phyloP scores from a whole-genome alignment of 2,888 invertebrate genomes.

The Lepidonotus clava region DNA sequence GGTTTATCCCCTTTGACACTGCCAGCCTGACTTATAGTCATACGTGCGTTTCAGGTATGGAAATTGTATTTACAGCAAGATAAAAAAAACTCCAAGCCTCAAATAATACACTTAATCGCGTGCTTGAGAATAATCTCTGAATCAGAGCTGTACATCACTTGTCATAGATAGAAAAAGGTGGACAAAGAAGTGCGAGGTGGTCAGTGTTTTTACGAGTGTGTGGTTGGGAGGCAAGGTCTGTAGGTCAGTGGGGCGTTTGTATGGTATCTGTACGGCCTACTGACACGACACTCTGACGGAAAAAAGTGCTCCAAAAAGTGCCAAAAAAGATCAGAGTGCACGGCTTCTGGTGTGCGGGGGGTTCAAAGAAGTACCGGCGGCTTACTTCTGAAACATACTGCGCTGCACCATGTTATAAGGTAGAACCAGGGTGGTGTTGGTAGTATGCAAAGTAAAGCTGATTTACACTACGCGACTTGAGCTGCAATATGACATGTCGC shows the following conservation, averaged over 20 bases:
- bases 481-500: too few species aligned
- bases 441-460: neutral
- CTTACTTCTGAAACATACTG: neutral
- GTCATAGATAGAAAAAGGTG: neutral
- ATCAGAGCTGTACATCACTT: neutral
- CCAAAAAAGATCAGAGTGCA: neutral
- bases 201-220: neutral
- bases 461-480: too few species aligned
- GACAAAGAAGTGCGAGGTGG: neutral
- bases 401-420: too few species aligned
- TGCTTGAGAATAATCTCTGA: neutral
- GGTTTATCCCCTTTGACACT: too few species aligned
- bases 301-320: neutral
- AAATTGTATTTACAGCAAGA: neutral
- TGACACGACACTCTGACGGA: neutral
- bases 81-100: too few species aligned
- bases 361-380: neutral
- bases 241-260: conserved; percentile 1
- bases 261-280: neutral
- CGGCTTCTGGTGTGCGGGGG: neutral
- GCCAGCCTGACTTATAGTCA: neutral
- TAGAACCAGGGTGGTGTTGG: neutral
- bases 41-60: neutral
- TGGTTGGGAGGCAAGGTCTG: neutral
- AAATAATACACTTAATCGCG: too few species aligned